Evolutionary conservation across 1,140 invertebrate species (phyloP), one percentile per base, ranked within the genome.

Genomic region (Bathynomus jamesi): DNA sequence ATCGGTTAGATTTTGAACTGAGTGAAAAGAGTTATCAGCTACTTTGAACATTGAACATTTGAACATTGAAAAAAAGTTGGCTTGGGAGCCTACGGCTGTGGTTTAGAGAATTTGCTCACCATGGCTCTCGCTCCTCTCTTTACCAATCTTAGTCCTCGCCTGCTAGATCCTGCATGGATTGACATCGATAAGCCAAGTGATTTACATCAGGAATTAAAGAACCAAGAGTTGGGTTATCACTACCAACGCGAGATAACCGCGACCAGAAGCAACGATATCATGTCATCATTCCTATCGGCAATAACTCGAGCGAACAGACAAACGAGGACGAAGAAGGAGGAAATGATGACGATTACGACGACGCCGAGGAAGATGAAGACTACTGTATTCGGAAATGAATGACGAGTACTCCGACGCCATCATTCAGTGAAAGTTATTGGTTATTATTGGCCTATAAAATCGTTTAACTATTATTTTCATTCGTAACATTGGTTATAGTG

Each of bases 11-110:
- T 78, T 90, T 91, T 79, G 78, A 78, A 2, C 83, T 93, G 61
- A 79, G 81, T 25, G 79, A 85, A 13, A 79, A 83, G 25, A 84
- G 88, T 61, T 85, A 92, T 84, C 79, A 81, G 11, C 75, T 68
- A 17, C 80, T 91, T n/a, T 85, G 70, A 82, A 80, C 72, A 80
- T 91, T 24, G 80, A 82, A 60, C 78, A 79, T n/a, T n/a, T n/a
- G n/a, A n/a, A n/a, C n/a, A n/a, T n/a, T 25, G 81, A 82, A 40
- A 79, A 82, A 24, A 90, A 90, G 82, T 91, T 88, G 79, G 86
- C 88, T 27, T 92, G 90, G 91, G 85, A 91, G 82, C 89, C 90
- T 46, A n/a, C n/a, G n/a, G n/a, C n/a, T n/a, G n/a, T n/a, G n/a
- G n/a, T n/a, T n/a, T n/a, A n/a, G n/a, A n/a, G n/a, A n/a, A n/a